Percentiles rank a stretch among this genome's conserved stretches.
phyloP scores from a whole-genome alignment of 2,797 vertebrate species.

The Myoxocephalus aenaeus region DNA sequence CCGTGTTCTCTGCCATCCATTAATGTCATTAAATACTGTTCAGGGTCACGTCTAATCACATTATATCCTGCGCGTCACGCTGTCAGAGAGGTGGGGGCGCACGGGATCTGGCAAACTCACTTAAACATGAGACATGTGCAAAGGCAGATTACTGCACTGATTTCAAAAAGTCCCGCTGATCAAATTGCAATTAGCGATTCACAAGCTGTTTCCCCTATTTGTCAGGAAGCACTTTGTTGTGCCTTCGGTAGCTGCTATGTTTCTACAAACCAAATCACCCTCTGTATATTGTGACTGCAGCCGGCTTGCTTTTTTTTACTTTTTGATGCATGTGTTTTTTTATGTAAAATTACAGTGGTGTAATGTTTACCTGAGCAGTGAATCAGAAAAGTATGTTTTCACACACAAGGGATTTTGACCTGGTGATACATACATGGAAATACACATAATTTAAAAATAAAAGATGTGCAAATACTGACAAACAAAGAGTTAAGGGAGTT shows the following conservation, averaged over 20 bases:
- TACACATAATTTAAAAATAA: not conserved
- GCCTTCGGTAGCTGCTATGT: slow-evolving; percentile 27
- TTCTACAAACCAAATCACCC: slow-evolving; percentile 23
- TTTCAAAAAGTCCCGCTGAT: slow-evolving; percentile 53
- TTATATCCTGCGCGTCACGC: slow-evolving; percentile 8
- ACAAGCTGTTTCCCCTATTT: slow-evolving; percentile 56
- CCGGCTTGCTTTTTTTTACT: slow-evolving; percentile 10
- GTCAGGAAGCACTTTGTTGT: slow-evolving; percentile 36
- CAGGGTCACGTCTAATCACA: slow-evolving; percentile 38
- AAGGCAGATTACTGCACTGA: slow-evolving; percentile 27
- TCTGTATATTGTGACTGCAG: slow-evolving; percentile 7
- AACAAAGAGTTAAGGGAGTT: not conserved
- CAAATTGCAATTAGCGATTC: slow-evolving; percentile 46
- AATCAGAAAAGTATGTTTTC: not conserved
- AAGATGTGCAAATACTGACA: not conserved
- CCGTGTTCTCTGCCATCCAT: slow-evolving; percentile 9
- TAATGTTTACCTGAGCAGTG: not conserved
- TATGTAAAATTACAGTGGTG: too few species aligned
- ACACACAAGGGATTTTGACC: too few species aligned
- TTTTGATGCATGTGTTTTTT: slow-evolving; percentile 15
- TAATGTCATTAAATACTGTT: slow-evolving; percentile 26
- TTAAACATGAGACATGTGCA: slow-evolving; percentile 22
- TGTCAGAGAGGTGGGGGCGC: slow-evolving; percentile 5
- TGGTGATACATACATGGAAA: not conserved
- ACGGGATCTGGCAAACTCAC: slow-evolving; percentile 25